Conservation (phyloP, 2,113 vertebrate genomes). For the Orthonyx spaldingii region DNA sequence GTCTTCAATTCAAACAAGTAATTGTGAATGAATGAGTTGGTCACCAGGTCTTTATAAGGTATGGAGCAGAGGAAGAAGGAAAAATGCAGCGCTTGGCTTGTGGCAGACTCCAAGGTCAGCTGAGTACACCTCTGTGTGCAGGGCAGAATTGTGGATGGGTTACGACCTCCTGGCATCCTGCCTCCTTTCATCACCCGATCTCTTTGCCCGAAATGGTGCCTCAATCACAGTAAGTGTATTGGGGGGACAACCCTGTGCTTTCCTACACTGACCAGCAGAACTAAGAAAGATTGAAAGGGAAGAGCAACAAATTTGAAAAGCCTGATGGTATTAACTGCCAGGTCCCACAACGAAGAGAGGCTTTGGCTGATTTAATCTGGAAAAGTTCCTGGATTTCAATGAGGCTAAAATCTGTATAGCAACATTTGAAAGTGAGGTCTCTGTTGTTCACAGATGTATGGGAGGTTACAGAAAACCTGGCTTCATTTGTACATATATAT, state of each 20-base stretch:
- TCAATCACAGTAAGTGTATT: neutral
- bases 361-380: neutral
- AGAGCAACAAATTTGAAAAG: neutral
- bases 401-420: neutral
- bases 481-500: neutral
- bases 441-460: neutral
- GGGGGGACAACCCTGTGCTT: neutral
- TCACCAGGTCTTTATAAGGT: neutral
- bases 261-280: neutral
- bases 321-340: neutral
- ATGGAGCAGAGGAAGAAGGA: neutral
- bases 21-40: neutral
- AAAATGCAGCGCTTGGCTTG: neutral
- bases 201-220: neutral
- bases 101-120: accelerated
- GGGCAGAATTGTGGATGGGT: neutral
- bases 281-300: neutral
- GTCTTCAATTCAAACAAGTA: neutral
- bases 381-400: neutral
- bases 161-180: neutral
- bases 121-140: neutral
- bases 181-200: neutral
- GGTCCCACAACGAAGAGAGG: neutral
- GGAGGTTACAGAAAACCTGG: neutral
- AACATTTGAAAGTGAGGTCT: neutral